Conservation (phyloP, 2,888 invertebrate species). For the Leptopilina drosophilae region DNA sequence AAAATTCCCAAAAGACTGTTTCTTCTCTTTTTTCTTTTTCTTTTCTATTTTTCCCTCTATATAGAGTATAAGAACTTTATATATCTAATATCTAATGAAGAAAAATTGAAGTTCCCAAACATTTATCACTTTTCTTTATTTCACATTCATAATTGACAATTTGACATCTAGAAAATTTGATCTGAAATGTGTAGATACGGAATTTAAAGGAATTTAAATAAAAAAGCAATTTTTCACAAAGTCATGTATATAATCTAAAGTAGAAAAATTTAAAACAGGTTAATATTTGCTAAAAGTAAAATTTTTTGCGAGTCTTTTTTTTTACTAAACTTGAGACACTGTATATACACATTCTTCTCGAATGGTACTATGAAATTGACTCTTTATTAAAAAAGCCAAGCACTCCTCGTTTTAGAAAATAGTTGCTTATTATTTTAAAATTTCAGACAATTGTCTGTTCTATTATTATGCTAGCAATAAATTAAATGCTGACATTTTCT, state of each 20-base stretch:
- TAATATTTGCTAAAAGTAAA: neutral
- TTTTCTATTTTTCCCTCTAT: too few relatives aligned
- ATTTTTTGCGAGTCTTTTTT: neutral
- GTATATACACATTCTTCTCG: neutral
- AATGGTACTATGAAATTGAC: neutral
- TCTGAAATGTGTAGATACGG: too few relatives aligned
- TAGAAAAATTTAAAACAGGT: neutral
- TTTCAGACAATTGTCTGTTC: neutral
- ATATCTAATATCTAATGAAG: too few relatives aligned
- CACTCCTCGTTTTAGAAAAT: constrained; percentile 12
- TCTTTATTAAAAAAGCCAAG: constrained; percentile 25
- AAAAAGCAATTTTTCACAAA: neutral
- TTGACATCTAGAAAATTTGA: too few relatives aligned
- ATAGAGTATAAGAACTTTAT: too few relatives aligned
- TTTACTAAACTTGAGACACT: neutral
- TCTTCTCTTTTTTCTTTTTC: too few relatives aligned
- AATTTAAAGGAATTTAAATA: neutral
- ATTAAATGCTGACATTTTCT: neutral
- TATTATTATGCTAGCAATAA: neutral
- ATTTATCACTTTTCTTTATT: too few relatives aligned
- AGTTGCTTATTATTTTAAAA: constrained; percentile 9
- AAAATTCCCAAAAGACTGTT: too few relatives aligned
- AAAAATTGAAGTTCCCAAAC: too few relatives aligned
- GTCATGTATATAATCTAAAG: too few relatives aligned
- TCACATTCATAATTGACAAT: too few relatives aligned